These are phyloP conservation scores for Arenicola marina DNA, from an alignment of 2,888 invertebrate species.

Conservation along the genomic window DNA sequence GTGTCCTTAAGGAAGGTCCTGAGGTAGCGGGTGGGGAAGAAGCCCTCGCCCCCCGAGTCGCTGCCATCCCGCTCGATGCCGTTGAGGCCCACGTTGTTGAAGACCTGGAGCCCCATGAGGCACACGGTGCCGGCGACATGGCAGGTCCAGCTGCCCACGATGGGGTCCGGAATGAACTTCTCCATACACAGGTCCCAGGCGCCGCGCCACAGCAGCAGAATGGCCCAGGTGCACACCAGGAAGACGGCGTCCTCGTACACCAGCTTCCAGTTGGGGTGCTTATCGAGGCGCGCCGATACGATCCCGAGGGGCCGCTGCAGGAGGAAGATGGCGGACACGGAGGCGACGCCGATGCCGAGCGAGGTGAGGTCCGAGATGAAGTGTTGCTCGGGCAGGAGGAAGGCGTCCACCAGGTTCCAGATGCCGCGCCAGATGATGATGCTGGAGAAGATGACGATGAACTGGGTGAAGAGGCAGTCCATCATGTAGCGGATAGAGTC, in stretches of 20 bases:
- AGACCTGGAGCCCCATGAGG: slow-evolving; percentile 30
- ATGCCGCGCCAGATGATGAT: slow-evolving; percentile 35
- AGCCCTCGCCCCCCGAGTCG: slow-evolving; percentile 29
- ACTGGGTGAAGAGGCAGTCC: slow-evolving; percentile 34
- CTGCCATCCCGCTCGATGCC: slow-evolving; percentile 36
- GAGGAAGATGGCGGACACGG: slow-evolving; percentile 13
- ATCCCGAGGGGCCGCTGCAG: slow-evolving; percentile 16
- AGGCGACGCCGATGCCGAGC: slow-evolving; percentile 21
- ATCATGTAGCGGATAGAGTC: slow-evolving; percentile 6
- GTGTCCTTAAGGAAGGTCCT: slow-evolving; percentile 2
- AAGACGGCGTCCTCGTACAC: slow-evolving; percentile 31
- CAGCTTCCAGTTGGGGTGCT: slow-evolving; percentile 15
- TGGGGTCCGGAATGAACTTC: slow-evolving; percentile 28
- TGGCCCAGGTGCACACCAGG: slow-evolving; percentile 30
- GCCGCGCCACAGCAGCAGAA: slow-evolving; percentile 35
- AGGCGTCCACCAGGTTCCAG: slow-evolving; percentile 33
- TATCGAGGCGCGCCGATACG: slow-evolving; percentile 18
- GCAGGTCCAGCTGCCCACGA: slow-evolving; percentile 32
- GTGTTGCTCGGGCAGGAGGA: slow-evolving; percentile 24
- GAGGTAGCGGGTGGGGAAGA: slow-evolving; percentile 32
- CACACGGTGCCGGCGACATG: slow-evolving; percentile 31
- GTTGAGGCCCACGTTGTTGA: slow-evolving; percentile 33
- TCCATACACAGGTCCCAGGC: slow-evolving; percentile 32
- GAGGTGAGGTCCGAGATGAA: slow-evolving; percentile 25
- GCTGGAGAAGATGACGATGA: slow-evolving; percentile 27